phyloP scores from a whole-genome alignment of 2,888 invertebrate species.

The Drosophila robusta region DNA sequence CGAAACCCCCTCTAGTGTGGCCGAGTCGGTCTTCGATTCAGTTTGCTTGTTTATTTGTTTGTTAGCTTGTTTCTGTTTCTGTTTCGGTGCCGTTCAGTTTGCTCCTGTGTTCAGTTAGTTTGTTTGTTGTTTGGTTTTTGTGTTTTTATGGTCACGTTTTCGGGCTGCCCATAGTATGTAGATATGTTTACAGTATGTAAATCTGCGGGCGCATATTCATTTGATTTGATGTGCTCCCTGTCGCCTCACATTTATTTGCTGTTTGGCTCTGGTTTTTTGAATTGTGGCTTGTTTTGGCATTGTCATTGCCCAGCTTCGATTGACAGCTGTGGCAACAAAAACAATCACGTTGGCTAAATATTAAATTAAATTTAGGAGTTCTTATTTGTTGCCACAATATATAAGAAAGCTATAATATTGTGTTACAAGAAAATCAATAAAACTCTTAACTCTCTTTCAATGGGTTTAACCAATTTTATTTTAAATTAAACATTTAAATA shows the following conservation, averaged over 20 bases:
- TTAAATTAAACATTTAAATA: too few species aligned
- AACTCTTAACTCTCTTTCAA: too few species aligned
- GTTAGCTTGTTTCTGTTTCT: slow-evolving; percentile 43
- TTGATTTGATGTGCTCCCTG: slow-evolving; percentile 59
- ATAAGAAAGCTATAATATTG: neutral
- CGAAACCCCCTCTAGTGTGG: slow-evolving; percentile 10
- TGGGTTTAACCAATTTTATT: too few species aligned
- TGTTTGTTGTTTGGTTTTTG: slow-evolving; percentile 56
- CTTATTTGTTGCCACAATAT: slow-evolving; percentile 5
- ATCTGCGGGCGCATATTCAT: slow-evolving; percentile 65
- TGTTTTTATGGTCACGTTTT: slow-evolving; percentile 34
- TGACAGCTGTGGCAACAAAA: slow-evolving; percentile 39
- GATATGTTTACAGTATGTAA: slow-evolving; percentile 39
- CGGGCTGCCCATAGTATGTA: slow-evolving; percentile 8
- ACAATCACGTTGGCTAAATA: slow-evolving; percentile 24
- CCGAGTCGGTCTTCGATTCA: slow-evolving; percentile 66
- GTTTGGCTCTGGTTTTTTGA: slow-evolving; percentile 39
- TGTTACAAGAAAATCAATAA: neutral
- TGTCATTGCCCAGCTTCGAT: slow-evolving; percentile 39
- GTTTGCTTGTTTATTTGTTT: slow-evolving; percentile 61
- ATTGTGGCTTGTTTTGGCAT: slow-evolving; percentile 54
- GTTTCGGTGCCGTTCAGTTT: slow-evolving; percentile 1
- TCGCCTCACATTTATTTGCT: slow-evolving; percentile 62
- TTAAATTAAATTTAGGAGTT: slow-evolving; percentile 40
- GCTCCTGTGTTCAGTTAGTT: slow-evolving; percentile 19